These are phyloP conservation scores for Percina caprodes DNA, from an alignment of 2,113 vertebrate genomes.

Conservation along the genomic window DNA sequence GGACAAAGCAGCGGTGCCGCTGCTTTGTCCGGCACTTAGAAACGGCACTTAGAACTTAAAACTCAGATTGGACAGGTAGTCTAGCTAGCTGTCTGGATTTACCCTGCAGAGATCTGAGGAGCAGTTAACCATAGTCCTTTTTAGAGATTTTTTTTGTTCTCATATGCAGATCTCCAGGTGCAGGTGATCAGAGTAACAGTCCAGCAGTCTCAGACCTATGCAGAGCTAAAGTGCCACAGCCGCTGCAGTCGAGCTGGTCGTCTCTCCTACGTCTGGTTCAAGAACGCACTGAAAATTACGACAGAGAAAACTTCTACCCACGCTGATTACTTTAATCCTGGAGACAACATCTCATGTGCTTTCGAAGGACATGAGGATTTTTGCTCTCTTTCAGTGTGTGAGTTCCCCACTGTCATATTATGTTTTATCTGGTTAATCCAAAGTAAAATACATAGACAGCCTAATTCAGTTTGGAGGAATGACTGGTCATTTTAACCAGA, in stretches of 20 bases:
- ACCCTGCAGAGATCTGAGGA: no score
- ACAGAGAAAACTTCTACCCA: no score
- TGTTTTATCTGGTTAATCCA: no score
- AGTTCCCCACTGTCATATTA: neutral
- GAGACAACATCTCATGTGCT: neutral
- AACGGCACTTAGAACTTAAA: accelerated
- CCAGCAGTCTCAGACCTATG: accelerated
- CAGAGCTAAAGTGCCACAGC: neutral
- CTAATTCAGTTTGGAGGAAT: no score
- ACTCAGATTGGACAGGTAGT: no score
- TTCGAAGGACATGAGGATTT: neutral
- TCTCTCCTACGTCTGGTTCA: constrained; percentile 18
- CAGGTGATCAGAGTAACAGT: neutral
- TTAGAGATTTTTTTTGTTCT: neutral
- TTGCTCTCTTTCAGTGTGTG: neutral
- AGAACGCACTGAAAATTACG: neutral
- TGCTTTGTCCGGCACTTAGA: no score
- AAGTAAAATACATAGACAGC: no score
- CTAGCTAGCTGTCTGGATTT: no score
- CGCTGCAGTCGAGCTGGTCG: neutral
- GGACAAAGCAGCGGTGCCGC: no score
- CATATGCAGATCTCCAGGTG: neutral
- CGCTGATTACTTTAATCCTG: neutral
- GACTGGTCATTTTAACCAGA: no score
- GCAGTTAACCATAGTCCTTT: no score